phyloP scores from a whole-genome alignment of 1,140 invertebrate genomes.

The Drosophila lowei region DNA sequence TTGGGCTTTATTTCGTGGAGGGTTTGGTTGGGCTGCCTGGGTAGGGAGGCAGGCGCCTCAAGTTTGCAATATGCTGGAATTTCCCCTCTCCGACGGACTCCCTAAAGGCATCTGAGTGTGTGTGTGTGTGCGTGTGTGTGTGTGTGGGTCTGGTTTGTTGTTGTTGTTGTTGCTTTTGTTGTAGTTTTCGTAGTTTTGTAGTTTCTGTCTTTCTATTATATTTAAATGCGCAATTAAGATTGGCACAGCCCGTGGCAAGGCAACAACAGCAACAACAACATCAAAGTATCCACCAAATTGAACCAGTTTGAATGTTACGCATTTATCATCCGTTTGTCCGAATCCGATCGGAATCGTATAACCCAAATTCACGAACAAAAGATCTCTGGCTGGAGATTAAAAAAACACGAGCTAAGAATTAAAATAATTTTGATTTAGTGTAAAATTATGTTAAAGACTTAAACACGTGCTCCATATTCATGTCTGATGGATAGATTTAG shows the following conservation, averaged over 20 bases:
- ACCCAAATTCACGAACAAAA: constrained; percentile 35
- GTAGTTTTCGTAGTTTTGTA: constrained; percentile 39
- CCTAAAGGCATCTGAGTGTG: not conserved
- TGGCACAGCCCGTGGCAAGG: constrained; percentile 61
- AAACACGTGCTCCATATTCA: constrained; percentile 40
- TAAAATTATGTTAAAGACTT: constrained; percentile 31
- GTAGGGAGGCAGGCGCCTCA: constrained; percentile 54
- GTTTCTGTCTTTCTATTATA: constrained; percentile 63
- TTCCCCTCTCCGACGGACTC: constrained; percentile 13
- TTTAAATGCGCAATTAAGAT: constrained; percentile 81
- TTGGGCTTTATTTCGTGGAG: constrained; percentile 6
- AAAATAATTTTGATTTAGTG: constrained; percentile 17
- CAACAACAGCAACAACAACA: constrained; percentile 37
- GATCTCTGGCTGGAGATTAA: constrained; percentile 30
- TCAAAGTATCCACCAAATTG: constrained; percentile 71
- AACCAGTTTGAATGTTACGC: constrained; percentile 79
- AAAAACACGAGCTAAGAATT: constrained; percentile 30
- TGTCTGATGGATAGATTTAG: constrained; percentile 29
- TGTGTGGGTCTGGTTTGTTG: constrained; percentile 38
- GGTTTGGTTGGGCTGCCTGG: not conserved
- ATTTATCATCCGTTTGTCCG: constrained; percentile 61
- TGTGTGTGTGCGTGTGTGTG: constrained; percentile 41
- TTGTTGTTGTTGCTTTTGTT: constrained; percentile 45
- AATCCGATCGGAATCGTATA: constrained; percentile 41
- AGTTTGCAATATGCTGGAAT: constrained; percentile 65